Base-by-base conservation (phyloP, 1,140 invertebrate species). In the Paralvinella palmiformis region DNA sequence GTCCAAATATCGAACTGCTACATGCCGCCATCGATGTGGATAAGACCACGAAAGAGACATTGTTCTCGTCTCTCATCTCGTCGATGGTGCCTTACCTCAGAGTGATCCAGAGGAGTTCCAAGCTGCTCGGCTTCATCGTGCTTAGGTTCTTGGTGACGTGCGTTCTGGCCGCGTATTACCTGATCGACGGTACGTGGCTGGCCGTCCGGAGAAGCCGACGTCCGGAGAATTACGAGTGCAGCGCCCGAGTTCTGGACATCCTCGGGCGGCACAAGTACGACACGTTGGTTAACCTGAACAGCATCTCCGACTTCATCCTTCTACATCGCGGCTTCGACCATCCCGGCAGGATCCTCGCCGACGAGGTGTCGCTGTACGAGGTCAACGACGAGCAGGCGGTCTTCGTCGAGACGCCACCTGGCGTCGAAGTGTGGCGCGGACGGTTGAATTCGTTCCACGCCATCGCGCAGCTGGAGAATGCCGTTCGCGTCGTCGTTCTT, bases 391-490 rank as follows among this genome's bases (percentile, higher is more conserved):
- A 29, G 4, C 37, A 64, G 33, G 62, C 62, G 10, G 59, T 64
- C 20, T 64, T 64, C 37, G 62, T 64, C n/a, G 53, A 64, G 44
- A 31, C 37, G 20, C 52, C 53, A 17, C 32, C 22, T 29, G 62
- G 44, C 13, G 29, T n/a, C 2, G 52, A 64, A 29, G 29, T 59
- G 17, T 58, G 53, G 56, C 13, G 27, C 50, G 7, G 13, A 7
- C 13, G 24, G 10, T 10, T 20, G 15, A 22, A 7, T 10, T 20
- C 53, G 2, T 64, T 64, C 29, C 41, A 60, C 24, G 44, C 32
- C 32, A 33, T 33, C 17, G 62, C 62, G 1, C 62, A 64, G 52
- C 59, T 62, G 32, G 32, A 45, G 22, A 37, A 59, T 24, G 62
- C 55, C 10, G 20, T 20, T 10, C 22, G 36, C 10, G 37, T 62